Conservation (phyloP, 2,113 vertebrate genomes). For the Vicugna pacos region DNA sequence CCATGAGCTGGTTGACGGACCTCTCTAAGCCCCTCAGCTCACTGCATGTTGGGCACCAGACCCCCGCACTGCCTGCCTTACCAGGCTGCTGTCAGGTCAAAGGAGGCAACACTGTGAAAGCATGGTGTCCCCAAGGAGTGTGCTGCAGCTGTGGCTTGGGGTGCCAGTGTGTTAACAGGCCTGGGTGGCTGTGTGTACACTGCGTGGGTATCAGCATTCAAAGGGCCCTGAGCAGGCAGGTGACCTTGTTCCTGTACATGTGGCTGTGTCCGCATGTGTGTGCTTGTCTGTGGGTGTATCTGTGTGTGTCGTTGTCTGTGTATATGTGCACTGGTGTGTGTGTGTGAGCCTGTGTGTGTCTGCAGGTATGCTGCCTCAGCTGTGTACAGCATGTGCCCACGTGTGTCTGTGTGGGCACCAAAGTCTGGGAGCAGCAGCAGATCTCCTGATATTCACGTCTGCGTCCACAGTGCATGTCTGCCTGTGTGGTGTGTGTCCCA, state of each 20-base stretch:
- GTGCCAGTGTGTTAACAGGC: rapidly evolving
- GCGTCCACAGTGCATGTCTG: not conserved
- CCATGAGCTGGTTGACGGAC: not conserved
- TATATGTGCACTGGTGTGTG: not conserved
- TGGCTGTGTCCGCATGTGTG: not conserved
- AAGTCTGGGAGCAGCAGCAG: not conserved
- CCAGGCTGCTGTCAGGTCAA: rapidly evolving
- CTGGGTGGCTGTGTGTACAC: not conserved
- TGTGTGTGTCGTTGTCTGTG: not conserved
- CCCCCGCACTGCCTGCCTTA: not conserved
- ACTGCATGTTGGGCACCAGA: not conserved
- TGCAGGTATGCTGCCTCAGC: not conserved
- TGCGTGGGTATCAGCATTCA: not conserved
- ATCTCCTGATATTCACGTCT: not conserved
- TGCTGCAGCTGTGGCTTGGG: not conserved
- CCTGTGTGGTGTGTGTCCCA: not conserved
- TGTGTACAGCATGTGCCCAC: not conserved
- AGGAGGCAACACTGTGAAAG: not conserved
- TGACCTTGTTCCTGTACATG: not conserved
- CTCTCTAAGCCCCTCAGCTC: not conserved
- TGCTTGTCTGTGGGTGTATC: not conserved
- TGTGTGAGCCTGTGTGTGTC: not conserved
- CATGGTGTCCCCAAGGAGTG: rapidly evolving
- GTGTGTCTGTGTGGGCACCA: not conserved
- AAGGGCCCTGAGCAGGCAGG: not conserved